These are phyloP conservation scores for Papilio demoleus DNA, from an alignment of 2,888 invertebrate genomes.

Conservation along the genomic window DNA sequence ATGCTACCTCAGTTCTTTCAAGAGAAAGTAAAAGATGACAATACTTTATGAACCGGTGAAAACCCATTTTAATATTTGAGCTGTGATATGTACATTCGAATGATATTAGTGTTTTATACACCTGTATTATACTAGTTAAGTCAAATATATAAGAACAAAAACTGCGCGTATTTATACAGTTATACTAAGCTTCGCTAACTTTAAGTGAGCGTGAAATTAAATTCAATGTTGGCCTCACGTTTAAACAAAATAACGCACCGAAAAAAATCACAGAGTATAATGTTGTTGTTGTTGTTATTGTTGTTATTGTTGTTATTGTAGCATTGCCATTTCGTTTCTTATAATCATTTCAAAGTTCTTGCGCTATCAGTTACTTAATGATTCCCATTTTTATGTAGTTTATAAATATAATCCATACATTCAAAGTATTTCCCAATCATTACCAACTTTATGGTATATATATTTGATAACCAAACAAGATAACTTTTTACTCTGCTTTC, in stretches of 20 bases:
- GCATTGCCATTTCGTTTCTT: too few species aligned
- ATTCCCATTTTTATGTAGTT: too few species aligned
- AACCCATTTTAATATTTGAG: background rate
- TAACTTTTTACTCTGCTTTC: conserved; percentile 5
- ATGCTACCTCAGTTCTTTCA: background rate
- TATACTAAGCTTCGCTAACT: conserved; percentile 31
- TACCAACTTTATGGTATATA: background rate
- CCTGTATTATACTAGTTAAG: conserved; percentile 18
- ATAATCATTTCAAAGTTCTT: too few species aligned
- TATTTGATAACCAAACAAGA: background rate
- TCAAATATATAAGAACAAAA: conserved; percentile 20
- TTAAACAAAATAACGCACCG: conserved; percentile 21
- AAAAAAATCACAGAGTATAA: conserved; percentile 36
- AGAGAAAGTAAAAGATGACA: background rate
- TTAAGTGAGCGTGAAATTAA: conserved; percentile 73
- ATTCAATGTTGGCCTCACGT: conserved; percentile 51
- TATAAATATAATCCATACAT: too few species aligned
- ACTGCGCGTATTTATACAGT: conserved; percentile 30
- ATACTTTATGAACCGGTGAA: background rate
- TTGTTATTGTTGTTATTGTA: too few species aligned
- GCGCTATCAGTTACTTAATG: too few species aligned
- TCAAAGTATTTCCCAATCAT: background rate
- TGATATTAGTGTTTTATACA: conserved; percentile 2
- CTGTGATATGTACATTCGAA: background rate
- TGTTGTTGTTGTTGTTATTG: too few species aligned